Conservation (phyloP, 2,113 vertebrate genomes). For the Scophthalmus maximus region DNA sequence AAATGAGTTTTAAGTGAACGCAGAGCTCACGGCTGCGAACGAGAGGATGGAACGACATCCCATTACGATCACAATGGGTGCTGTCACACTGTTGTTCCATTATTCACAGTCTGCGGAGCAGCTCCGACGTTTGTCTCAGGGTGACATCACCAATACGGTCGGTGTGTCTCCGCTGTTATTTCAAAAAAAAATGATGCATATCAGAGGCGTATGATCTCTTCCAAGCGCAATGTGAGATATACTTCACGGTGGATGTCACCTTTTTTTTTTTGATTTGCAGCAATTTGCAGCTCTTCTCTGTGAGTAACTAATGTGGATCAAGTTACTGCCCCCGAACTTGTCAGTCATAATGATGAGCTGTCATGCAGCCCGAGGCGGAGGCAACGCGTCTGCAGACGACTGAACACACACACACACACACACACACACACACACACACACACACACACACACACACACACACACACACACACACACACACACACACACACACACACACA, state of each 20-base stretch:
- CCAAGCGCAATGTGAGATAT: neutral
- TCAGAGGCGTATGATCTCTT: neutral
- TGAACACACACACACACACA: too few species aligned
- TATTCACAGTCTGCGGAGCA: conserved; percentile 5
- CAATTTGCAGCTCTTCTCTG: neutral
- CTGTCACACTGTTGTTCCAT: conserved; percentile 25
- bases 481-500: too few species aligned
- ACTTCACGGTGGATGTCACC: neutral
- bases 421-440: too few species aligned
- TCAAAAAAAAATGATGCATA: neutral
- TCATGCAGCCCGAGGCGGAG: conserved; percentile 29
- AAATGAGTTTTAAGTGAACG: conserved; percentile 19
- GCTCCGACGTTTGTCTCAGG: neutral
- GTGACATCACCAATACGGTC: neutral
- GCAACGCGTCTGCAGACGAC: conserved; percentile 14
- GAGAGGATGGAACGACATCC: conserved; percentile 13
- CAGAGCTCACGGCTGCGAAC: neutral
- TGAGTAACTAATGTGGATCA: conserved; percentile 23
- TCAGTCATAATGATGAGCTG: conserved; percentile 47
- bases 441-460: too few species aligned
- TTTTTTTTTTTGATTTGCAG: neutral
- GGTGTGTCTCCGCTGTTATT: neutral
- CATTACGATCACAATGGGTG: conserved; percentile 38
- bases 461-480: too few species aligned
- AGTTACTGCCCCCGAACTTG: neutral